Conservation (phyloP, 2,888 invertebrate genomes). For the Hyles lineata region DNA sequence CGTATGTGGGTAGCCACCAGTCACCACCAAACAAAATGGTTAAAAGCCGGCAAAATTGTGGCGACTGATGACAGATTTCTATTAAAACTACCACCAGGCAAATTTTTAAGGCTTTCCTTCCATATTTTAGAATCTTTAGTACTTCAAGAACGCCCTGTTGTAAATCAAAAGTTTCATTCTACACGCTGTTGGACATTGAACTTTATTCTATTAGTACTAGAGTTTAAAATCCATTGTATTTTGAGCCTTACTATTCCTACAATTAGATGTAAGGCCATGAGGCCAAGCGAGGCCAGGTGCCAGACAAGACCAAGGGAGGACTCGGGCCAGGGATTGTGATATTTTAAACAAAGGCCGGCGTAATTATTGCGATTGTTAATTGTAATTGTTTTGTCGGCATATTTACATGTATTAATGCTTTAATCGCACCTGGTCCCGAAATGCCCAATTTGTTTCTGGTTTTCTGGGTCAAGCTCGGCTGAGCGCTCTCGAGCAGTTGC, state of each 20-base stretch:
- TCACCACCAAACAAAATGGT: background rate
- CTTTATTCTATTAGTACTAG: conserved; percentile 25
- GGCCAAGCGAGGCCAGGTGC: conserved; percentile 14
- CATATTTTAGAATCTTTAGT: background rate
- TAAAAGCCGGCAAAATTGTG: too few species aligned
- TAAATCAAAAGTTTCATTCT: conserved; percentile 19
- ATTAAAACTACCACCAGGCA: too few species aligned
- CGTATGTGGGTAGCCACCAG: background rate
- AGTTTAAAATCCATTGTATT: conserved; percentile 22
- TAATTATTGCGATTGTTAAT: background rate
- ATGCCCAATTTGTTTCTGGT: conserved; percentile 4
- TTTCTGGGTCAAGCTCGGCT: background rate
- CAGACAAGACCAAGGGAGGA: background rate
- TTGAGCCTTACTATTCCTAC: conserved; percentile 22
- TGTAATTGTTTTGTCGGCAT: background rate
- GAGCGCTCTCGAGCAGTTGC: background rate
- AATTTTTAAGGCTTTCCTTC: background rate
- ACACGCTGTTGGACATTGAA: conserved; percentile 23
- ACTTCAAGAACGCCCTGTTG: background rate
- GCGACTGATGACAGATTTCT: too few species aligned
- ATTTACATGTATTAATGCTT: background rate
- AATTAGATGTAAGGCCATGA: conserved; percentile 25
- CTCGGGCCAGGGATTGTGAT: too few species aligned
- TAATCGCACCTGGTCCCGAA: background rate
- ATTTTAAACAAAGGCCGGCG: background rate